Base-by-base conservation (phyloP, 2,888 invertebrate genomes). In the Hyalella azteca region DNA sequence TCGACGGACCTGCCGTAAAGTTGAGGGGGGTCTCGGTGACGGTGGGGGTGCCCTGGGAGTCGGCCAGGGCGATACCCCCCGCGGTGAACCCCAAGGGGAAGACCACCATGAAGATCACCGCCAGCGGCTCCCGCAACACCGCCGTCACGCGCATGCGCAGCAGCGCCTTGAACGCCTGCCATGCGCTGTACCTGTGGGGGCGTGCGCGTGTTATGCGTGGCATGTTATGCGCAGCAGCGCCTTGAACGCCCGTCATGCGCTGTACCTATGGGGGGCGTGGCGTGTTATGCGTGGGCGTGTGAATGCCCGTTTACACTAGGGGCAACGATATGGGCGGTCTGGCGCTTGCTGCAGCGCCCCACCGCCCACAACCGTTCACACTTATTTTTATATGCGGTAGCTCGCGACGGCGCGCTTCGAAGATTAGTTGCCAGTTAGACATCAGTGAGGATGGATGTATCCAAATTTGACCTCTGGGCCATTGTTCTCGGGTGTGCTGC, bases 51-150 rank as follows among this genome's bases (percentile, higher is more conserved):
- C 66, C 36, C 66, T 66, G 66, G 36, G 66, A 9, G 66, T 66
- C 66, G n/a, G 29, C 39, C n/a, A 66, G 66, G 66, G 66, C 66
- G 19, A 66, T 66, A 36, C 66, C 36, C 5, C 75, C 39, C 91
- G 60, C 59, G 19, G 79, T 78, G 48, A 82, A 78, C 26, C 29
- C 78, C n/a, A 82, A 50, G 0, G 93, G 93, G 87, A 93, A 89
- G 77, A 93, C 89, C 83, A 94, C 91, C 90, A 93, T 92, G 85
- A 93, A 92, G 86, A 93, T 93, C 1, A 94, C 88, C 86, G 93
- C 91, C 88, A 93, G 93, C 0, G 92, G 90, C 86, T 92, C 93
- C 40, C 93, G 89, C 83, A 92, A 89, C 88, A 93, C 90, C 81
- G 93, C 88, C 60, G 93, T 89, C 0, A 91, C 89, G 79, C 94